Percentiles rank a stretch among this genome's conserved stretches.
phyloP scores from a whole-genome alignment of 2,888 invertebrate genomes.

The Dromius quadrimaculatus region DNA sequence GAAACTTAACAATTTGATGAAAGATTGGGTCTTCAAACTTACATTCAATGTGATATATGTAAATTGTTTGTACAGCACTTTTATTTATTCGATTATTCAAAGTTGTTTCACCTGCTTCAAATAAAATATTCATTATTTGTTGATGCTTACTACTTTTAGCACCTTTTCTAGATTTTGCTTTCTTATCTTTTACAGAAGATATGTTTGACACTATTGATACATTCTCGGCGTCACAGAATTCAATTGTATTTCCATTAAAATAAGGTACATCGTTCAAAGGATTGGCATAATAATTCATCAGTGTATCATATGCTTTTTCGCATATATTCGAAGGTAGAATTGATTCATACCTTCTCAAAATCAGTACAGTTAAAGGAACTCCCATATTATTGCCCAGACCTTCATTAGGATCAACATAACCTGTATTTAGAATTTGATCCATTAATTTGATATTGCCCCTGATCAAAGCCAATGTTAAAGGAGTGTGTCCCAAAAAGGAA shows the following conservation, averaged over 20 bases:
- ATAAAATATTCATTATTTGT: conserved; percentile 56
- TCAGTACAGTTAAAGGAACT: conserved; percentile 60
- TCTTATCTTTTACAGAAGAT: not conserved
- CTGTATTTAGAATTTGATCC: conserved; percentile 57
- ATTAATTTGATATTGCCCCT: conserved; percentile 61
- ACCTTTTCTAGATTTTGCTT: conserved; percentile 43
- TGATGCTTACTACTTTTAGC: conserved; percentile 35
- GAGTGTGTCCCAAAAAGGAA: conserved; percentile 62
- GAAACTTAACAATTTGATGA: conserved; percentile 58
- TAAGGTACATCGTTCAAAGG: conserved; percentile 59
- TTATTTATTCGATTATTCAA: conserved; percentile 57
- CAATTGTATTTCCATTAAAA: conserved; percentile 59
- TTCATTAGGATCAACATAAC: conserved; percentile 59
- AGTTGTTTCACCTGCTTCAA: conserved; percentile 55
- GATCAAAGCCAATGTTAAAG: conserved; percentile 62
- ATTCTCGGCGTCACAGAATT: conserved; percentile 56
- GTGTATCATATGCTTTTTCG: conserved; percentile 57
- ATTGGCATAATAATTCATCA: conserved; percentile 60
- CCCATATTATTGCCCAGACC: conserved; percentile 61
- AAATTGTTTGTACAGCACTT: conserved; percentile 58
- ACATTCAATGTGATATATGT: conserved; percentile 58
- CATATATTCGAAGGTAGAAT: conserved; percentile 57
- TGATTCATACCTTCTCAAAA: conserved; percentile 60
- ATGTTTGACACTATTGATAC: too few species aligned
- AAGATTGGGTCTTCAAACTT: conserved; percentile 56